These are phyloP conservation scores for Craseonycteris thonglongyai DNA, from an alignment of 2,113 vertebrate species.

Conservation along the genomic window DNA sequence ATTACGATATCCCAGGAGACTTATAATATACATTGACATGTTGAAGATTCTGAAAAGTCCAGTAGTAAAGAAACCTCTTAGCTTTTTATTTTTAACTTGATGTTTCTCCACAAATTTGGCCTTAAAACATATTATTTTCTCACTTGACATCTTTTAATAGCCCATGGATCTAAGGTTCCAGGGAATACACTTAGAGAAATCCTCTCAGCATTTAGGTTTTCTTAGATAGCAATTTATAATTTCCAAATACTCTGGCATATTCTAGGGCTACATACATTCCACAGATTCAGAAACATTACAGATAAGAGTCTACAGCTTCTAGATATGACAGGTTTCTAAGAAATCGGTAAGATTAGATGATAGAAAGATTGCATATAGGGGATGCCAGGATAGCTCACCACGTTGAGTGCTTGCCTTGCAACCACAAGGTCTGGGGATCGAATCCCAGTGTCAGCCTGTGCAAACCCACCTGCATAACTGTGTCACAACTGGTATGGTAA, in stretches of 20 bases:
- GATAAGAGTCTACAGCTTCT: background rate
- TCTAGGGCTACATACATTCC: background rate
- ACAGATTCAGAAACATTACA: background rate
- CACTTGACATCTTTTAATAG: background rate
- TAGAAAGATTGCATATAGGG: too few species aligned
- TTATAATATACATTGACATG: background rate
- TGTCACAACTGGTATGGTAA: too few species aligned
- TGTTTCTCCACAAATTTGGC: background rate
- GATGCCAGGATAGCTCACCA: too few species aligned
- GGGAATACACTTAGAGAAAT: background rate
- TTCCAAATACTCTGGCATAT: constrained; percentile 1
- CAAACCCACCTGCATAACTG: too few species aligned
- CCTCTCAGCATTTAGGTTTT: background rate
- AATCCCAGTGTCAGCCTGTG: too few species aligned
- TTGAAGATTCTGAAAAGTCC: background rate
- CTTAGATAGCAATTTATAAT: background rate
- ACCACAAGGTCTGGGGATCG: too few species aligned
- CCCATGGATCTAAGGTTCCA: background rate
- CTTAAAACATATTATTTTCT: constrained; percentile 5
- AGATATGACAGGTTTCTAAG: background rate
- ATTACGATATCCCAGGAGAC: background rate
- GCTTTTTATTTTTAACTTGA: background rate
- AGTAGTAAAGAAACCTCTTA: background rate
- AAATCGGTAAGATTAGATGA: background rate
- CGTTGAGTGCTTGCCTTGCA: too few species aligned